These are phyloP conservation scores for Lycaon pictus DNA, from an alignment of 2,113 vertebrate genomes.

Conservation along the genomic window DNA sequence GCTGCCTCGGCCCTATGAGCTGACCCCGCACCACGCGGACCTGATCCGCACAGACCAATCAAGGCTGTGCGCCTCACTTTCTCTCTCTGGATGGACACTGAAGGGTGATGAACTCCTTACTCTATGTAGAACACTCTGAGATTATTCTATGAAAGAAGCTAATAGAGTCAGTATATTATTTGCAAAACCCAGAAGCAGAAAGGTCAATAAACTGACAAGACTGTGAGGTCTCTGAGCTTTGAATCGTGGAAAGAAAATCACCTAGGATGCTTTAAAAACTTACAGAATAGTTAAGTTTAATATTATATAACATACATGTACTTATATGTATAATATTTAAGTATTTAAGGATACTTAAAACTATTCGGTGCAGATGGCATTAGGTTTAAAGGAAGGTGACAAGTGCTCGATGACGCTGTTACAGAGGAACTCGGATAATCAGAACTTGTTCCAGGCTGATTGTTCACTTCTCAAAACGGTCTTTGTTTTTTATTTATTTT, in stretches of 20 bases:
- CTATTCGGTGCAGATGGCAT: background rate
- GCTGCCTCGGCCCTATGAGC: background rate
- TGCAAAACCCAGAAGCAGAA: constrained; percentile 18
- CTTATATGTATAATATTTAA: background rate
- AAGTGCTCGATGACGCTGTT: background rate
- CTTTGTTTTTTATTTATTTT: background rate
- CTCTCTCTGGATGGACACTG: background rate
- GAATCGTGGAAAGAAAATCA: background rate
- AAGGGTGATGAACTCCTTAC: constrained; percentile 11
- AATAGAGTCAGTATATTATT: constrained; percentile 33
- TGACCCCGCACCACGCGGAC: background rate
- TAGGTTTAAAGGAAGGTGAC: background rate
- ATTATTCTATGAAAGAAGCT: constrained; percentile 36
- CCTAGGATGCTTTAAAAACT: background rate
- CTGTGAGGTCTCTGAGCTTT: constrained; percentile 37
- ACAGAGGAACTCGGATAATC: background rate
- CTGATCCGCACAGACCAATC: background rate
- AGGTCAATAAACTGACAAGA: constrained; percentile 55
- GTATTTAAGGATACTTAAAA: background rate
- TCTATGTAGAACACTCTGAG: constrained; percentile 55
- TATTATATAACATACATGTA: background rate
- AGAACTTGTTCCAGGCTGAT: background rate
- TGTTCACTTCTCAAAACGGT: constrained; percentile 32
- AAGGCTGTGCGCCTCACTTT: constrained; percentile 41
- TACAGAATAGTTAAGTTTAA: background rate